Evolutionary conservation across 2,888 invertebrate genomes (phyloP).

Genomic region (Ornithoptera priamus): DNA sequence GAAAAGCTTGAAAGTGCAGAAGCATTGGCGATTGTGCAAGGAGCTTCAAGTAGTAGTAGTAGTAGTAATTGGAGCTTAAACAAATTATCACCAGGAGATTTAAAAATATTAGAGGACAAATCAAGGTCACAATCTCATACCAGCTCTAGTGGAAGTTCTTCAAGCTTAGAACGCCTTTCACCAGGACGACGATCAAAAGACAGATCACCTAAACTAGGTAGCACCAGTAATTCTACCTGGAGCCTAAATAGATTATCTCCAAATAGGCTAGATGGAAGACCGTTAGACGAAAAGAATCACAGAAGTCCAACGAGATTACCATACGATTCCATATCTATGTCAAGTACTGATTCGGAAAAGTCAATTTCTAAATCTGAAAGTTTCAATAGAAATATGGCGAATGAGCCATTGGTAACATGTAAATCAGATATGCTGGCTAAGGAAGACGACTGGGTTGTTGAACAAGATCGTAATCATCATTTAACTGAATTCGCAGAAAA

Average conservation of each 20-base stretch:
- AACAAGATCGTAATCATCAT: conserved; percentile 83
- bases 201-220: conserved; percentile 73
- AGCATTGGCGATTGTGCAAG: conserved; percentile 69
- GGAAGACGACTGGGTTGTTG: conserved; percentile 80
- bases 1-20: conserved; percentile 75
- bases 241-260: conserved; percentile 74
- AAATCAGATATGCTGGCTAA: conserved; percentile 74
- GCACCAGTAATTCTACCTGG: conserved; percentile 76
- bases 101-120: conserved; percentile 70
- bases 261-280: conserved; percentile 72
- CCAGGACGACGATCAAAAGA: conserved; percentile 75
- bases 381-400: conserved; percentile 73
- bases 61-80: conserved; percentile 78
- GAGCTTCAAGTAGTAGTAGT: conserved; percentile 74
- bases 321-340: conserved; percentile 74
- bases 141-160: conserved; percentile 76
- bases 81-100: conserved; percentile 74
- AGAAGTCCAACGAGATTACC: conserved; percentile 72
- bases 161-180: conserved; percentile 72
- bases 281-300: conserved; percentile 73
- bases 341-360: conserved; percentile 76
- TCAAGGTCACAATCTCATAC: conserved; percentile 75
- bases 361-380: conserved; percentile 77
- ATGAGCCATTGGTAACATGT: conserved; percentile 74
- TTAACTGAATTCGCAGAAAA: conserved; percentile 90